Conservation (phyloP, 2,113 vertebrate genomes). For the Hemichromis elongatus region DNA sequence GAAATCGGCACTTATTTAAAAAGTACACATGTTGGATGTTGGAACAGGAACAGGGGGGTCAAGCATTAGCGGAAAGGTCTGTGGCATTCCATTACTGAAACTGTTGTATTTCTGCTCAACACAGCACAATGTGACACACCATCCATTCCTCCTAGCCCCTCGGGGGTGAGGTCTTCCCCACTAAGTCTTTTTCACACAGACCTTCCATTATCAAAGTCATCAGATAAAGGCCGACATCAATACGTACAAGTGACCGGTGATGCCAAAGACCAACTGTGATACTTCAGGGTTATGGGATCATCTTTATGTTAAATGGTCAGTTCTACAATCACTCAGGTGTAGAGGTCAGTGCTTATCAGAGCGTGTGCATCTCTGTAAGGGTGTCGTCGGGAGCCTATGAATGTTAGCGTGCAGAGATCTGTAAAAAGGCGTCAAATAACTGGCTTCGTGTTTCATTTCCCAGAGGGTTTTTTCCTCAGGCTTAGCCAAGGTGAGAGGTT, state of each 20-base stretch:
- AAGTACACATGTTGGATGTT: neutral
- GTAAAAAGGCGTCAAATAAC: constrained; percentile 50
- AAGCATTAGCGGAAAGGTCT: constrained; percentile 45
- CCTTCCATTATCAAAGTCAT: constrained; percentile 37
- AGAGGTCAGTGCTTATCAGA: constrained; percentile 9
- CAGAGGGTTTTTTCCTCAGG: constrained; percentile 37
- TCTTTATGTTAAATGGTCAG: constrained; percentile 35
- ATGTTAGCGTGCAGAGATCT: constrained; percentile 34
- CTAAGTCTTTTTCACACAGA: constrained; percentile 25
- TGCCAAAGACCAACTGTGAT: constrained; percentile 14
- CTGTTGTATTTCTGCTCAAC: constrained; percentile 48
- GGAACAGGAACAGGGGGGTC: neutral
- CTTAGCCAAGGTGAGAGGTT: constrained; percentile 58
- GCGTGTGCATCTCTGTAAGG: neutral
- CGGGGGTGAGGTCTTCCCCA: neutral
- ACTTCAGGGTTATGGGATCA: constrained; percentile 31
- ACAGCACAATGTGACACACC: constrained; percentile 54
- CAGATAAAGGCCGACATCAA: constrained; percentile 38
- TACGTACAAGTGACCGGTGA: constrained; percentile 23
- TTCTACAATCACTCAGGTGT: constrained; percentile 12
- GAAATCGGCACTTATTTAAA: neutral
- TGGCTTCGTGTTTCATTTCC: constrained; percentile 52
- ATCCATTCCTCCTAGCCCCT: constrained; percentile 47
- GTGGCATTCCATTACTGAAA: constrained; percentile 34
- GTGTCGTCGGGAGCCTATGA: neutral